Conservation (phyloP, 2,888 invertebrate species). For the Pyrrhia umbra region DNA sequence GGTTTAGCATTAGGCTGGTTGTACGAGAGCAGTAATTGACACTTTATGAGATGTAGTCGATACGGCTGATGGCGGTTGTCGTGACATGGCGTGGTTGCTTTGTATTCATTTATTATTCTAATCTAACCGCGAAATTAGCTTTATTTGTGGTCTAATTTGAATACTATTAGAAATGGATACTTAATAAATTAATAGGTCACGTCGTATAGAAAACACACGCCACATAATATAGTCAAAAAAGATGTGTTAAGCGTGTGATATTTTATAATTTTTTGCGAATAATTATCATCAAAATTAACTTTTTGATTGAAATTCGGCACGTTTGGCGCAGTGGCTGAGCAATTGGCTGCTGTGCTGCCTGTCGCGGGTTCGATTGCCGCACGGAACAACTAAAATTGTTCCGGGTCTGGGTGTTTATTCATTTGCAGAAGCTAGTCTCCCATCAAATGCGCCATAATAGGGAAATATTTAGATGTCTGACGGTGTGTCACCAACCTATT, state of each 20-base stretch:
- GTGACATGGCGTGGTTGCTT: constrained; percentile 14
- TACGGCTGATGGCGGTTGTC: constrained; percentile 50
- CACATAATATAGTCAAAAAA: too few species aligned
- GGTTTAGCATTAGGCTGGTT: constrained; percentile 63
- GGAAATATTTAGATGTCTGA: background rate
- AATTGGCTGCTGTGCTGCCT: too few species aligned
- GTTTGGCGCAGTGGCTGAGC: too few species aligned
- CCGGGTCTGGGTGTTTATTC: too few species aligned
- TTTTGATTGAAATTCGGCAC: too few species aligned
- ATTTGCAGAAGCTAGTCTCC: background rate
- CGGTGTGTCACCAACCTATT: constrained; percentile 14
- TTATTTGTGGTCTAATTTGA: constrained; percentile 19
- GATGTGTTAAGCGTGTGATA: too few species aligned
- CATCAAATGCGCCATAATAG: background rate
- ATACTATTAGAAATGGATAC: background rate
- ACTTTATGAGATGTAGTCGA: constrained; percentile 52
- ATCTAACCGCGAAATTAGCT: constrained; percentile 1
- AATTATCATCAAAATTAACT: too few species aligned
- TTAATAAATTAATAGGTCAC: background rate
- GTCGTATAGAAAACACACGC: too few species aligned
- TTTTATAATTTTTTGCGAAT: too few species aligned
- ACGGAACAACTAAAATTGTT: too few species aligned
- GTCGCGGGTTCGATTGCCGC: too few species aligned
- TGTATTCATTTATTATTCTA: constrained; percentile 8
- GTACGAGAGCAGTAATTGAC: constrained; percentile 57